Base-by-base conservation (phyloP, 2,797 vertebrate species). In the Macroramphosus scolopax region DNA sequence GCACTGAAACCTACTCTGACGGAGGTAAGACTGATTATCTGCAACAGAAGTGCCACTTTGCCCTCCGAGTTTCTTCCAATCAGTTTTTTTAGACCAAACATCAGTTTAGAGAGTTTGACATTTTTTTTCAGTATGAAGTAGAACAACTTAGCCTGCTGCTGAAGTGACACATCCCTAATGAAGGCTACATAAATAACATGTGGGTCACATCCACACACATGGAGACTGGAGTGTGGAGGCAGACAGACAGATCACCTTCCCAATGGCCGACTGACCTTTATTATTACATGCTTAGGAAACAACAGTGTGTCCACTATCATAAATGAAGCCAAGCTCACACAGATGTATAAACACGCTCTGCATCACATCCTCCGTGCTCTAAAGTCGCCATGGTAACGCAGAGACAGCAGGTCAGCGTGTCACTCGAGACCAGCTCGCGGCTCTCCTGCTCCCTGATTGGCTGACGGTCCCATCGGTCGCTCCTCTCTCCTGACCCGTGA, bases 1-100 rank as follows among this genome's bases (percentile, higher is more conserved):
- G 96, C 58, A 96, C 94, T 0, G 96, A 98, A 86, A 98, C 95
- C 56, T 98, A 98, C 89, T 95, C 94, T 0, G 96, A 98, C 69
- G 95, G 94, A 94, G 96, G 96, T 98, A 88, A 91, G 92, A 17
- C 34, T 15, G 3, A 17, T 18, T 25, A n/a, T 22, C 20, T 22
- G 20, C 6, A 6, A 22, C 20, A 22, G 20, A 22, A 6, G 20
- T 3, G 20, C 20, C 3, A 3, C 20, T 22, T 22, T 22, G 20
- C 6, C n/a, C 20, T 22, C 20, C 3, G 3, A 3, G 20, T 22
- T 3, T 6, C 20, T 22, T 22, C 3, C 20, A 22, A 22, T 9
- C 14, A 22, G 31, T 5, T 45, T 3, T 32, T n/a, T n/a, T n/a
- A n/a, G n/a, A n/a, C n/a, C n/a, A n/a, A 10, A 29, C 12, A 12